Evolutionary conservation across 2,113 vertebrate species (phyloP), one percentile per base, ranked within the genome.

Genomic region (Tupaia chinensis): DNA sequence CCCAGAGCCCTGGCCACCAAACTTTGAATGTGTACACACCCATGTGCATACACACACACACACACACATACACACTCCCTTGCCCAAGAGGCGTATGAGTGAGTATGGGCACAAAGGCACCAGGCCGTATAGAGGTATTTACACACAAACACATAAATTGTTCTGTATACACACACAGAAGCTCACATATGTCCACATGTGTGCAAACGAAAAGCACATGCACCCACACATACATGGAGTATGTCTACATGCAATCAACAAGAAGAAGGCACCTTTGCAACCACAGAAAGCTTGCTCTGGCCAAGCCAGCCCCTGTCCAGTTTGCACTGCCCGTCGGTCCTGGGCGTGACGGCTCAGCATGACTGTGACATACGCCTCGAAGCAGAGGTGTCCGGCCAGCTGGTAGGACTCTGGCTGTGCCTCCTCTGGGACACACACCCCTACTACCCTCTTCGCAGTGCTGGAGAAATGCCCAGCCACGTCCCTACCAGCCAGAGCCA

Each of bases 21-120:
- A 94, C 76, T 16, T 1, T 66, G 83, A 97, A 90, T 82, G 69
- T 4, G 6, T 54, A 3, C 0, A 32, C 25, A 23, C 61, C 15
- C 9, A 19, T 4, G 4, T 6, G 9, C 9, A 15, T 12, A 10
- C 22, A 19, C 1, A 19, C 6, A 23, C 14, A 29, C 5, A 13
- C 23, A 27, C 44, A 61, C 3, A n/a, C 12, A 10, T 0, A 4
- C 6, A n/a, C 32, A 12, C 0, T 5, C 56, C 13, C 2, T 1
- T 77, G 66, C 72, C 68, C 53, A 70, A 53, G 60, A 94, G 76
- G 56, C 17, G 16, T 8, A 25, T 84, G 60, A 25, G 61, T 63
- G 20, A 79, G 14, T 13, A 15, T 14, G 54, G 53, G 32, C 23
- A 25, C 32, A 54, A 72, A 65, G 56, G 23, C 32, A 56, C 44